Evolutionary conservation across 2,797 vertebrate species (phyloP), one percentile per base, ranked within the genome.

Genomic region (Esox masquinongy): DNA sequence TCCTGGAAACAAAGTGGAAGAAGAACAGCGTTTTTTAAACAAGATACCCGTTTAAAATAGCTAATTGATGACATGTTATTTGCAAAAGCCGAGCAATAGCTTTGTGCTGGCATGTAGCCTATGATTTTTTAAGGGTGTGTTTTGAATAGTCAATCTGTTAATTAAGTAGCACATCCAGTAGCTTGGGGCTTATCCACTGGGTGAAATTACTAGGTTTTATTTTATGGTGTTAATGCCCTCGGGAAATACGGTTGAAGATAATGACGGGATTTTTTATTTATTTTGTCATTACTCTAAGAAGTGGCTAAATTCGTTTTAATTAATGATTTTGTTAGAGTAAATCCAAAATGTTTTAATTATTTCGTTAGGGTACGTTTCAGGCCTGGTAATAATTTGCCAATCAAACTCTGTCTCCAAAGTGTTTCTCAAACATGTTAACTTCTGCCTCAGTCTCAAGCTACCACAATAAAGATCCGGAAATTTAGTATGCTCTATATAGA

Each of bases 401-500:
- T 66, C 56, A 61, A 61, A 12, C 56, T 59, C 6, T 6, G 5
- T 34, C 6, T 66, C 63, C 63, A 34, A 31, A 17, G 16, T 36
- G 4, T 66, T 66, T 36, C 64, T 66, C 29, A 66, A 36, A 15
- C 16, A 34, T 66, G 29, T 5, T 34, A 67, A 31, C 29, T 22
- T 43, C 59, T 53, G 70, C 75, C 70, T 67, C 34, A 7, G 51
- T 36, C 64, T 71, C 71, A 72, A 19, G n/a, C 34, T 24, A 61
- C 34, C 43, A 68, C 26, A 19, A 51, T 17, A 22, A 29, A 29
- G 7, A 17, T 16, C 26, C 19, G 43, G 43, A 50, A 17, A 67
- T 19, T 17, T 6, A 19, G 26, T 34, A 16, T 29, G 83, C 80
- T 72, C 71, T 66, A 66, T 70, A 79, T 77, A 84, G 80, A 85